phyloP scores from a whole-genome alignment of 1,140 invertebrate genomes.

The Drosophila tsacasi region DNA sequence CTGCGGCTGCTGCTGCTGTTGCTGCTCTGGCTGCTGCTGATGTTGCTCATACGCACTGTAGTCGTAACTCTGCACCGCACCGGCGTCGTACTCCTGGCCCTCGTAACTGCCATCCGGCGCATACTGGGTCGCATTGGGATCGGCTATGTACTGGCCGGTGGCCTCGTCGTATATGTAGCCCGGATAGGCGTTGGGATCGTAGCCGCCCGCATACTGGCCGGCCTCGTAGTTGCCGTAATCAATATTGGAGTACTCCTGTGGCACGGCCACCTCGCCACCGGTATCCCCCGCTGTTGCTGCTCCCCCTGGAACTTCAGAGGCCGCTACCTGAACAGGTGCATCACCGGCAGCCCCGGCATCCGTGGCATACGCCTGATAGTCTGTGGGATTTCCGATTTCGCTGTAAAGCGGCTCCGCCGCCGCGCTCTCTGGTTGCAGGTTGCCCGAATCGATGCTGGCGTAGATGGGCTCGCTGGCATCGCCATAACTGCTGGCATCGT shows the following conservation, averaged over 20 bases:
- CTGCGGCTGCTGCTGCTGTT: conserved; percentile 43
- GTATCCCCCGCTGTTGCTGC: background rate
- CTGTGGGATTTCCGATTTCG: conserved; percentile 80
- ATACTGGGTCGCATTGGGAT: conserved; percentile 75
- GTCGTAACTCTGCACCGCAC: conserved; percentile 55
- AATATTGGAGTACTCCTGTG: conserved; percentile 76
- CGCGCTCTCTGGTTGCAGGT: conserved; percentile 31
- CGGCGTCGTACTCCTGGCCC: conserved; percentile 65
- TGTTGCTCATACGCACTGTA: conserved; percentile 63
- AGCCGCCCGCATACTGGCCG: conserved; percentile 64
- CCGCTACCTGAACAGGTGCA: conserved; percentile 6
- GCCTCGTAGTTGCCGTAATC: conserved; percentile 81
- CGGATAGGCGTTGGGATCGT: conserved; percentile 80
- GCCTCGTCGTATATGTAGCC: conserved; percentile 82
- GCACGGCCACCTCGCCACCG: conserved; percentile 22
- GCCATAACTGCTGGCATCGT: conserved; percentile 65
- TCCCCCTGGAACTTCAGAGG: conserved; percentile 4
- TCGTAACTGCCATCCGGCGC: conserved; percentile 65
- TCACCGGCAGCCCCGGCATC: conserved; percentile 36
- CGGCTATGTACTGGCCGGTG: conserved; percentile 78
- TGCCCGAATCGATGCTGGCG: conserved; percentile 64
- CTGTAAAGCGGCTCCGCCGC: conserved; percentile 67
- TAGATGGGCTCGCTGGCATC: conserved; percentile 66
- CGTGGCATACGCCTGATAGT: conserved; percentile 70
- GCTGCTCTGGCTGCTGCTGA: conserved; percentile 32